Evolutionary conservation across 2,888 invertebrate genomes (phyloP), one percentile per base, ranked within the genome.

Genomic region (Conchocele bisecta): DNA sequence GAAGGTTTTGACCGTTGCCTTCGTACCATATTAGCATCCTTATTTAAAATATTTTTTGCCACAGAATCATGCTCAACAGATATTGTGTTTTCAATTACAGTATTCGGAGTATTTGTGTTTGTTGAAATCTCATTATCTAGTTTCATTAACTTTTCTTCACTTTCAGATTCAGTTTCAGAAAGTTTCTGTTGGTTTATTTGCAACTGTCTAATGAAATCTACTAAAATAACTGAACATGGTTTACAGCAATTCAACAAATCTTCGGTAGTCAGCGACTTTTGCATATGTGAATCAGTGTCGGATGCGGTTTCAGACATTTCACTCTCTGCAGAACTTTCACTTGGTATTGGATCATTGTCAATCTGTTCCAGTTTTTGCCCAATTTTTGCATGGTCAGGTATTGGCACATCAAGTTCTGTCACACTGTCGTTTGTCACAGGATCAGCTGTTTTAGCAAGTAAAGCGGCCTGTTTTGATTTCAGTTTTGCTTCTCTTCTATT

Each of bases 131-230:
- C 37, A 35, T 35, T n/a, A n/a, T 11, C 37, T n/a, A n/a, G n/a
- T n/a, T n/a, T n/a, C n/a, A n/a, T n/a, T n/a, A n/a, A n/a, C n/a
- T n/a, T n/a, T n/a, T n/a, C 28, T 41, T 31, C 22, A 1, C 26
- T 35, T 42, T 57, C 50, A 22, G 48, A 26, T 17, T 72, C 76
- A 15, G 65, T 46, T n/a, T 59, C 59, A 37, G n/a, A n/a, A n/a
- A n/a, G n/a, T n/a, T n/a, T n/a, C n/a, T n/a, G n/a, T n/a, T n/a
- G n/a, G n/a, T 71, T 72, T 44, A 81, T 69, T 54, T 78, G 66
- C 35, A 86, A 68, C 65, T 86, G 78, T 60, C 84, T 85, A n/a
- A 86, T 81, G 69, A 86, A 86, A 64, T 86, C 86, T 35, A 68
- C 82, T 2, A 86, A 61, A 42, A 84, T 74, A 15, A 86, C 84